A percentile compares a stretch with the other conserved stretches of the same genome.
Evolutionary conservation across 2,797 vertebrate species (phyloP).

Genomic region (Crenichthys baileyi): DNA sequence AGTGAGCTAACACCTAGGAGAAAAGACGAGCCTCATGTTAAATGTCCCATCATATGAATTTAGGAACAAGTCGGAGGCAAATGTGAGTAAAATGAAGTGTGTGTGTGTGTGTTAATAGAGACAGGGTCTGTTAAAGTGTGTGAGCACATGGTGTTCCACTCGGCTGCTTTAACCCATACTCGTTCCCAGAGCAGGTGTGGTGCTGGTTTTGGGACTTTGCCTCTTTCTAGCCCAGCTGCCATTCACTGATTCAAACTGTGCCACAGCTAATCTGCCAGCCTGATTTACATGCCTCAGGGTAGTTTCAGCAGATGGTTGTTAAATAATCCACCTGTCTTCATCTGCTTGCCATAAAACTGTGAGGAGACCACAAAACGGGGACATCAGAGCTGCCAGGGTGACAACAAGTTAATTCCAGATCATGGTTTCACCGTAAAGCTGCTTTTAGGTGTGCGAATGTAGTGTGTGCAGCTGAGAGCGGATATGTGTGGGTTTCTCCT

Average conservation of each 20-base stretch:
- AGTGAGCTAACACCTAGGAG: neutral
- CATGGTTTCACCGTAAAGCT: constrained; percentile 4
- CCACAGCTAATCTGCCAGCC: constrained; percentile 31
- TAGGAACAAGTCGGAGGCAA: neutral
- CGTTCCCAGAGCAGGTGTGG: constrained; percentile 41
- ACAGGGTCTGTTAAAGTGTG: constrained; percentile 9
- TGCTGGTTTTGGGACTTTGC: constrained; percentile 58
- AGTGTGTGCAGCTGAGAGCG: constrained; percentile 32
- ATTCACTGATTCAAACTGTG: constrained; percentile 42
- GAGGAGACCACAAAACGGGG: constrained; percentile 30
- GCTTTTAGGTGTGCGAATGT: constrained; percentile 22
- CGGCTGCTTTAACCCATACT: constrained; percentile 15
- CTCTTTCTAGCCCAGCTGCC: constrained; percentile 33
- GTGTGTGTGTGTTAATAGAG: constrained; percentile 10
- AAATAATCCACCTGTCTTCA: constrained; percentile 56
- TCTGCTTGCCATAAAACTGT: constrained; percentile 25
- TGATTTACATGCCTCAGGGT: constrained; percentile 38
- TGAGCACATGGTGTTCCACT: constrained; percentile 31
- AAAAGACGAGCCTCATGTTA: constrained; percentile 13
- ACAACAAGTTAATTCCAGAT: constrained; percentile 5
- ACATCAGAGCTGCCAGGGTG: constrained; percentile 3
- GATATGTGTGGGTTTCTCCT: constrained; percentile 56
- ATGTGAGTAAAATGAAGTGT: neutral
- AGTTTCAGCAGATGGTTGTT: constrained; percentile 46
- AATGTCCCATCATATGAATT: constrained; percentile 2